These are phyloP conservation scores for Rhegmatorhina hoffmannsi DNA, from an alignment of 2,113 vertebrate genomes.

Conservation along the genomic window DNA sequence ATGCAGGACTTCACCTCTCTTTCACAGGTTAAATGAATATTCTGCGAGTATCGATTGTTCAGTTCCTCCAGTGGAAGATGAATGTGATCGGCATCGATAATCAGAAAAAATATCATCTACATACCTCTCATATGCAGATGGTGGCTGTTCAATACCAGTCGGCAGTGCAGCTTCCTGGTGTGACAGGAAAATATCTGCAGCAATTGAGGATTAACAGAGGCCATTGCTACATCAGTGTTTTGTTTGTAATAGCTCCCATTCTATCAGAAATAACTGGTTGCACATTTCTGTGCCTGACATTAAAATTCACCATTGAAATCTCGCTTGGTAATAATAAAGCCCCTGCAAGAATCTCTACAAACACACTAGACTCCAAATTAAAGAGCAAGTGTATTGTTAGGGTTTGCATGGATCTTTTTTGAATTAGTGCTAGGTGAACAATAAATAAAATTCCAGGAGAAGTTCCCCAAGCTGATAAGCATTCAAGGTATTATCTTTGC, in stretches of 20 bases:
- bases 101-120: constrained; percentile 53
- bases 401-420: constrained; percentile 72
- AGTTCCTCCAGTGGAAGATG: constrained; percentile 50
- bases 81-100: constrained; percentile 51
- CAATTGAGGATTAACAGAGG: constrained; percentile 45
- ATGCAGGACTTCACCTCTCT: constrained; percentile 57
- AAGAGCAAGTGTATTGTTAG: constrained; percentile 72
- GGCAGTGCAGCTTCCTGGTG: constrained; percentile 11
- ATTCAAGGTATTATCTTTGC: constrained; percentile 81
- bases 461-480: constrained; percentile 78
- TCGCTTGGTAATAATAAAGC: constrained; percentile 67
- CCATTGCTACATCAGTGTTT: constrained; percentile 23
- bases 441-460: constrained; percentile 81
- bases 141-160: constrained; percentile 7
- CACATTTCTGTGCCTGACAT: constrained; percentile 60
- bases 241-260: constrained; percentile 63
- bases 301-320: constrained; percentile 69
- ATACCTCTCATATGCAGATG: constrained; percentile 29
- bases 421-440: constrained; percentile 75
- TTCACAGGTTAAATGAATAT: constrained; percentile 59
- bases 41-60: constrained; percentile 53
- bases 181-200: constrained; percentile 45
- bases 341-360: constrained; percentile 71
- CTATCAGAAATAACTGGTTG: constrained; percentile 62
- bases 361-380: constrained; percentile 75